Conservation (phyloP, 2,113 vertebrate genomes). For the Tylochromis polylepis region DNA sequence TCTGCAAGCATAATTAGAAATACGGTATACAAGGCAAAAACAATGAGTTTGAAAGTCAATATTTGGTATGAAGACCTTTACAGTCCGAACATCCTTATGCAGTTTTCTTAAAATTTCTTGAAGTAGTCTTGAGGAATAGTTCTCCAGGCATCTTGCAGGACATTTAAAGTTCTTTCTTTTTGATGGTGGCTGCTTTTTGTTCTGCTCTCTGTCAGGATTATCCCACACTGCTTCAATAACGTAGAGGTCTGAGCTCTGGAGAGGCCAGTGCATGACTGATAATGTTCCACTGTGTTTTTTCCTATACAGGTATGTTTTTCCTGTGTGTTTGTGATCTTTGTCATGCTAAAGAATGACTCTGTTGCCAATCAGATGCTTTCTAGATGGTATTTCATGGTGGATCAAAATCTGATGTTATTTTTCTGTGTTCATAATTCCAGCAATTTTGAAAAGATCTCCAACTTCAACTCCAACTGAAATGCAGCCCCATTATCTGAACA, state of each 20-base stretch:
- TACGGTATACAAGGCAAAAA: not conserved
- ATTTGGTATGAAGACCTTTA: not conserved
- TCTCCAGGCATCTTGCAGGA: not conserved
- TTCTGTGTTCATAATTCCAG: not conserved
- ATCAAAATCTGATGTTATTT: not conserved
- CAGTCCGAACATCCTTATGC: not conserved
- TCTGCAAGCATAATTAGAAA: not conserved
- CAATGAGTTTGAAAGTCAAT: not conserved
- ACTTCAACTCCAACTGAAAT: too few relatives aligned
- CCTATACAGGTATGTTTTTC: too few relatives aligned
- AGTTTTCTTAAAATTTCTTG: not conserved
- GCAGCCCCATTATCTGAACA: not conserved
- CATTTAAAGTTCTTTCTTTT: not conserved
- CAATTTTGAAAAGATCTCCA: not conserved
- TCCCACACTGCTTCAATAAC: not conserved
- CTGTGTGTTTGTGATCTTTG: not conserved
- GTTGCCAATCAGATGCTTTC: not conserved
- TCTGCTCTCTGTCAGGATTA: not conserved
- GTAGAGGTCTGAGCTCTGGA: not conserved
- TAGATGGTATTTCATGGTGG: not conserved
- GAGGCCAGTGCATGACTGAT: not conserved
- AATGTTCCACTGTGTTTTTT: not conserved
- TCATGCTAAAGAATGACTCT: not conserved
- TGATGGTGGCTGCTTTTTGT: not conserved
- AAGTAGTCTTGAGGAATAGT: not conserved